phyloP scores from a whole-genome alignment of 2,888 invertebrate genomes.

The Himalopsyche tibetana region DNA sequence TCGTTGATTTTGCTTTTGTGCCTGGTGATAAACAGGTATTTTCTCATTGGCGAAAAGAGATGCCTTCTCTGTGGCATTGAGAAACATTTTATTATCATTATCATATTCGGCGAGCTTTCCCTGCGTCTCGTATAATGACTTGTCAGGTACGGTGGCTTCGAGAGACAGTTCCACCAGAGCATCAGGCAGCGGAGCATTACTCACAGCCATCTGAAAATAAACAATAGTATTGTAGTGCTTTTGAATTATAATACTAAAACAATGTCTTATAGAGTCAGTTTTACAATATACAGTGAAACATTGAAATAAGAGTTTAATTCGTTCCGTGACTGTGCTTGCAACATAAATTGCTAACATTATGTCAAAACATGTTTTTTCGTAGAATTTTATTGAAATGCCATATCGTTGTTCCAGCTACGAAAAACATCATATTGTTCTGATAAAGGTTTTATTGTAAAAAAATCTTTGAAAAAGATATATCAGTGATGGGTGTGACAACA shows the following conservation, averaged over 20 bases:
- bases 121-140: constrained; percentile 73
- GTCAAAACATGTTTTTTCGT: too few relatives aligned
- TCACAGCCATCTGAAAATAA: constrained; percentile 70
- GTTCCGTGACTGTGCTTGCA: too few relatives aligned
- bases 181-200: constrained; percentile 73
- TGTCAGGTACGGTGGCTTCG: constrained; percentile 72
- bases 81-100: constrained; percentile 55
- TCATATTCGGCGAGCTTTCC: constrained; percentile 69
- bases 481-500: too few relatives aligned
- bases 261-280: too few relatives aligned
- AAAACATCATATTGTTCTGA: too few relatives aligned
- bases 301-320: too few relatives aligned
- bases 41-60: constrained; percentile 55
- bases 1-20: constrained; percentile 69
- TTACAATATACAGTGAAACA: too few relatives aligned
- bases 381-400: too few relatives aligned
- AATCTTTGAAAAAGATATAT: too few relatives aligned
- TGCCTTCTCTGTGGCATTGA: constrained; percentile 58
- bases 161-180: constrained; percentile 75
- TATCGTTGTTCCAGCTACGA: too few relatives aligned
- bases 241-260: background rate
- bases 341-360: too few relatives aligned
- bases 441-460: too few relatives aligned
- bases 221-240: background rate
- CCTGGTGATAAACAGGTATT: constrained; percentile 57